Conservation (phyloP, 1,140 invertebrate species). For the Palaemon carinicauda region DNA sequence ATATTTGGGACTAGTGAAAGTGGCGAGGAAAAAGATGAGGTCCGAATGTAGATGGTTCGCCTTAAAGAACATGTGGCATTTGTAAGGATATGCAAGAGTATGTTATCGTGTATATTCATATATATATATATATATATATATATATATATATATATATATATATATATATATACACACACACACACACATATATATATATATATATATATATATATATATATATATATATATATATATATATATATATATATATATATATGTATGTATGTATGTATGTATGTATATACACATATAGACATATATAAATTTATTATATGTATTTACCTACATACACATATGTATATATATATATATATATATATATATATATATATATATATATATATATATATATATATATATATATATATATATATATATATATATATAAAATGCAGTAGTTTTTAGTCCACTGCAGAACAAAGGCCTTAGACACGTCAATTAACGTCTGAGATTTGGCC, state of each 20-base stretch:
- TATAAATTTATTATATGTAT: neutral
- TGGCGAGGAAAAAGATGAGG: no score
- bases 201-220: conserved; percentile 2
- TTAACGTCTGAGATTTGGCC: no score
- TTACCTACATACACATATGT: no score
- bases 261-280: neutral
- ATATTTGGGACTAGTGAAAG: no score
- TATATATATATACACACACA: neutral
- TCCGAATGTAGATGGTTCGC: no score
- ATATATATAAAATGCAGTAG: no score
- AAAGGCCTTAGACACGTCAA: no score
- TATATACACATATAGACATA: neutral
- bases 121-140: conserved; percentile 3
- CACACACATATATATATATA: neutral
- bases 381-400: no score
- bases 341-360: neutral
- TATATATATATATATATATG: neutral
- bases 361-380: neutral
- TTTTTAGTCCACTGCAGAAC: no score
- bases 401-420: no score
- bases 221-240: neutral
- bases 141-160: neutral
- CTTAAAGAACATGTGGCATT: no score
- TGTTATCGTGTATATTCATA: neutral
- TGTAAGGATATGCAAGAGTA: no score